A percentile compares a stretch with the other conserved stretches of the same genome.
Evolutionary conservation across 2,888 invertebrate genomes (phyloP).

Genomic region (Aphidius colemani): DNA sequence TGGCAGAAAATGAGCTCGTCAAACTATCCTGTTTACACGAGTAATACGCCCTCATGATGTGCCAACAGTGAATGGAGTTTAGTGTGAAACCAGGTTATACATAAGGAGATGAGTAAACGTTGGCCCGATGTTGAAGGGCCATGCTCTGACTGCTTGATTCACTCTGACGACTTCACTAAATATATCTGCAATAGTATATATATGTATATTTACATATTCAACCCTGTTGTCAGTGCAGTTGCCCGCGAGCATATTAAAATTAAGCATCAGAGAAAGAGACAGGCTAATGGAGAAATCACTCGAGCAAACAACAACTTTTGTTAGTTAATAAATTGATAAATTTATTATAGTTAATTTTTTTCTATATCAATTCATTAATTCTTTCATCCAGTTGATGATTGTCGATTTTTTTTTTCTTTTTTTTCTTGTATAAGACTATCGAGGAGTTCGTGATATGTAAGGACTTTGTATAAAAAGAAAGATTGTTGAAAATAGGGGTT

Average conservation of each 20-base stretch:
- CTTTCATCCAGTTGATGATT: no score
- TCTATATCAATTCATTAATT: no score
- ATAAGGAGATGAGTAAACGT: constrained; percentile 1
- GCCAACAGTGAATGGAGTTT: constrained; percentile 17
- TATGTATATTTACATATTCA: constrained; percentile 2
- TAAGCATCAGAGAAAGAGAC: constrained; percentile 42
- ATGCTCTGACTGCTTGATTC: constrained; percentile 13
- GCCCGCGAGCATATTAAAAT: constrained; percentile 45
- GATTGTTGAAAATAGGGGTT: no score
- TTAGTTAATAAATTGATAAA: no score
- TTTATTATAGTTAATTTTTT: no score
- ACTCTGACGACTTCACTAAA: neutral
- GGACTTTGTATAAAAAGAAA: no score
- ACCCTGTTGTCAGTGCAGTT: constrained; percentile 29
- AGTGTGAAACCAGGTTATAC: constrained; percentile 11
- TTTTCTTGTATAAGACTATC: no score
- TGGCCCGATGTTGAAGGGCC: constrained; percentile 27
- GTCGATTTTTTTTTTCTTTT: no score
- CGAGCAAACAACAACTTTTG: constrained; percentile 37
- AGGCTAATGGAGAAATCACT: constrained; percentile 53
- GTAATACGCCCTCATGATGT: constrained; percentile 5
- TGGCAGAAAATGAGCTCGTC: constrained; percentile 28
- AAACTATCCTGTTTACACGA: constrained; percentile 31
- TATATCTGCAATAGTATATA: neutral
- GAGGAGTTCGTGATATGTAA: no score